Base-by-base conservation (phyloP, 2,797 vertebrate genomes). In the Psittacula derbiana region DNA sequence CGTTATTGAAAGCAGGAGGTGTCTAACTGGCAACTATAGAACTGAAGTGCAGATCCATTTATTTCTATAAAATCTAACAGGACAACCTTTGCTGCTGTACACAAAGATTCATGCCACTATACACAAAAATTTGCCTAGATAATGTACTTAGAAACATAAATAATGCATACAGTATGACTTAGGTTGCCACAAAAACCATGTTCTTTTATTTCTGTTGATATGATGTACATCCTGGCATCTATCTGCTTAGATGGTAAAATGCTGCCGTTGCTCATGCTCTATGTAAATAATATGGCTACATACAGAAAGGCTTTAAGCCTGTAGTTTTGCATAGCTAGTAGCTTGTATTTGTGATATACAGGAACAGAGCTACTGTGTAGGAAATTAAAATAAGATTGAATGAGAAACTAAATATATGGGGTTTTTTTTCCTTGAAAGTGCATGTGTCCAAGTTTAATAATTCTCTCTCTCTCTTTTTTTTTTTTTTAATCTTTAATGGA, bases 191-290 rank as follows among this genome's bases (percentile, higher is more conserved):
- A 1, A n/a, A 58, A 58, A 41, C 23, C 36, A 19, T 33, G 62
- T 60, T 40, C 15, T 52, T 85, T n/a, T 40, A 43, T n/a, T 55
- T 71, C 70, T 71, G 19, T 28, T 78, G 33, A 38, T 16, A 33
- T 16, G 28, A 80, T n/a, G 11, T 49, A 69, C 38, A 50, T 53
- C 66, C 69, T n/a, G 47, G 36, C 28, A 44, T 31, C 41, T 67
- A 71, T 10, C 12, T 85, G 38, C 33, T 69, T 61, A 49, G 43
- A 86, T 2, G 6, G 91, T 88, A 97, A 98, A 98, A 98, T 98
- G 97, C 88, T 97, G 97, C 97, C 97, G 92, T 67, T 53, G 75
- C 97, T 97, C 96, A 97, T 97, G 97, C 94, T 97, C 90, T 93
- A 66, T 36, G 55, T 57, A 80, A 95, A 92, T 87, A 90, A 58